These are phyloP conservation scores for Nysson spinosus DNA, from an alignment of 2,888 invertebrate genomes.

Conservation along the genomic window DNA sequence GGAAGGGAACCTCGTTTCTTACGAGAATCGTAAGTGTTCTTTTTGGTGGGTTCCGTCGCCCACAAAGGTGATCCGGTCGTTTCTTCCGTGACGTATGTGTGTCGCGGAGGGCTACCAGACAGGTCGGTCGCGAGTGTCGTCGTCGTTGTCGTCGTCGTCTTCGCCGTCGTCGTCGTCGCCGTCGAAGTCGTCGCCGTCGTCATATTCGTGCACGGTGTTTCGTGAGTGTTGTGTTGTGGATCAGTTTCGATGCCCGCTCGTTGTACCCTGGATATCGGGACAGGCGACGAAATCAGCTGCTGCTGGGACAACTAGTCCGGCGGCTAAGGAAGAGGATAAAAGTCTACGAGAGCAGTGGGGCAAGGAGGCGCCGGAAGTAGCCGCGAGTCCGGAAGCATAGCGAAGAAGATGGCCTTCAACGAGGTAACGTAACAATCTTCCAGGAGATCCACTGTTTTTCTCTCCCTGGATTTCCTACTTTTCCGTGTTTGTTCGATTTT, in stretches of 20 bases:
- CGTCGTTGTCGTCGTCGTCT: conserved; percentile 34
- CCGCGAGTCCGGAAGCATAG: conserved; percentile 73
- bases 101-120: conserved; percentile 68
- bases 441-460: background rate
- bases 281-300: conserved; percentile 58
- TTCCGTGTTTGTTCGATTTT: conserved; percentile 49
- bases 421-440: conserved; percentile 80
- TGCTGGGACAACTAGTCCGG: conserved; percentile 53
- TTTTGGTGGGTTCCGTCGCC: conserved; percentile 42
- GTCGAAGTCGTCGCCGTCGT: conserved; percentile 24
- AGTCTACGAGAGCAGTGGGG: conserved; percentile 67
- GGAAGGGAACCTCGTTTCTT: conserved; percentile 12
- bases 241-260: conserved; percentile 60
- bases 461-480: conserved; percentile 21
- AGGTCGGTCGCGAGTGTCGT: conserved; percentile 55
- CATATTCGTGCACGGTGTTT: conserved; percentile 29
- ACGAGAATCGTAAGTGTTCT: conserved; percentile 33
- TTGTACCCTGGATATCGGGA: conserved; percentile 50
- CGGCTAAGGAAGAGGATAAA: conserved; percentile 51
- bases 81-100: conserved; percentile 72
- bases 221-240: conserved; percentile 37
- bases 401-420: conserved; percentile 85
- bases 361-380: conserved; percentile 74
- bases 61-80: conserved; percentile 47
- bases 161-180: conserved; percentile 22